Conservation (phyloP, 37 sponge, comb jelly and placozoan species). For the Axinella damicornis region DNA sequence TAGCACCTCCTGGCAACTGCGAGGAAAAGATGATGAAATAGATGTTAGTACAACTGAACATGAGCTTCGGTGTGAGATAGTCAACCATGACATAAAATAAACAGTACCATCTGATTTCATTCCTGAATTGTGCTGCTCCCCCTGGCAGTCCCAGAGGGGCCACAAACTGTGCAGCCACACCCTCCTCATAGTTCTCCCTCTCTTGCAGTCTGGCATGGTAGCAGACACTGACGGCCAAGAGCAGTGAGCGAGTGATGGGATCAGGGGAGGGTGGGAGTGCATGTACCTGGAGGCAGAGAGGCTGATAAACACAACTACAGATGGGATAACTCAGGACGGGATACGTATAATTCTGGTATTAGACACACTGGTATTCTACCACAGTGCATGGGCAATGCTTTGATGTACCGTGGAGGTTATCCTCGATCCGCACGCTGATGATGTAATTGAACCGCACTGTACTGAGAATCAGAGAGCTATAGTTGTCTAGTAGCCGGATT, state of each 20-base stretch:
- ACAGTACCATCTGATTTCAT: constrained; percentile 74
- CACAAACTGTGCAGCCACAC: constrained; percentile 39
- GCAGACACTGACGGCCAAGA: constrained; percentile 84
- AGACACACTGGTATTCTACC: no score
- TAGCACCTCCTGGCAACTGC: constrained; percentile 73
- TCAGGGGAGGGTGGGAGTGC: background rate
- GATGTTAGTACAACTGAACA: background rate
- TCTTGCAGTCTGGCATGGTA: constrained; percentile 81
- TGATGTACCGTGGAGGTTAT: no score
- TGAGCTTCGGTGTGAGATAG: background rate
- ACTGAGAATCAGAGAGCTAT: no score
- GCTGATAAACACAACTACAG: no score
- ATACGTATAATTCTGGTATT: no score
- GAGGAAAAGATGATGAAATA: background rate
- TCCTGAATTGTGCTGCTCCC: constrained; percentile 50
- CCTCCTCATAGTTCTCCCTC: constrained; percentile 64
- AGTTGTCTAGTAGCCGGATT: no score
- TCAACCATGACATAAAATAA: background rate
- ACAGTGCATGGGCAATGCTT: no score
- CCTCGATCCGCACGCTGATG: no score
- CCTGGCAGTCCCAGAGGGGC: constrained; percentile 50
- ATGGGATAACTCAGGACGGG: no score
- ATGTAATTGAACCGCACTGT: no score
- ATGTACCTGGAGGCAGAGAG: no score
- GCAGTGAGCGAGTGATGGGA: constrained; percentile 40